Evolutionary conservation across 2,888 invertebrate species (phyloP), one percentile per base, ranked within the genome.

Genomic region (Synergus gifuensis): DNA sequence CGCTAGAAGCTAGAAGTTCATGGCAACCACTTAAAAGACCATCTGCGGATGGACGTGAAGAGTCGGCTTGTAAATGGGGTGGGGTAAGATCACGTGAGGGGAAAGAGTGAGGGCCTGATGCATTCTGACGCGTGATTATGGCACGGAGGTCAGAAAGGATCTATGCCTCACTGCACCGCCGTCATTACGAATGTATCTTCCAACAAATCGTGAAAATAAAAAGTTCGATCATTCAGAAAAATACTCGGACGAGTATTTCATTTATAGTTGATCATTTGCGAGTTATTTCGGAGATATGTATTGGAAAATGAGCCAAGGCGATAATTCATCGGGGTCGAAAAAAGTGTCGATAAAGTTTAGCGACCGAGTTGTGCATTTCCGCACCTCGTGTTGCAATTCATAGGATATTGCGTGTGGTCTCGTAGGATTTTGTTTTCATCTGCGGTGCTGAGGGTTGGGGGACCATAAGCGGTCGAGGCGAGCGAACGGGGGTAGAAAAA

Each of bases 111-210:
- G 83, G 77, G 79, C 64, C 80, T 82, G 89, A 87, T 90, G 90
- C 89, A 88, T 91, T 90, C 91, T 89, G 90, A 91, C 90, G 89
- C 90, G 90, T 90, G 90, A 91, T 91, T 91, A 90, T 89, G 86
- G 87, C 89, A 89, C 88, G 90, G 89, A 91, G 90, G 90, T 91
- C 90, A 89, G 88, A 86, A 86, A 90, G 91, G 91, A 91, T 90
- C 90, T 91, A 90, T 86, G 91, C 89, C 83, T 90, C 86, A 91
- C 91, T 91, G 91, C 91, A 86, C 88, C 86, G 85, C 87, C 89
- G 89, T 89, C 90, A 90, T 91, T 90, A 89, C 87, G 83, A 80
- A 86, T 86, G 86, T 86, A 86, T 87, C 87, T 81, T 40, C 82
- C 78, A 76, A 77, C 82, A 80, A 84, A 87, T 87, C 87, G 83